Conservation (phyloP, 2,888 invertebrate species). For the Phasia obesa region DNA sequence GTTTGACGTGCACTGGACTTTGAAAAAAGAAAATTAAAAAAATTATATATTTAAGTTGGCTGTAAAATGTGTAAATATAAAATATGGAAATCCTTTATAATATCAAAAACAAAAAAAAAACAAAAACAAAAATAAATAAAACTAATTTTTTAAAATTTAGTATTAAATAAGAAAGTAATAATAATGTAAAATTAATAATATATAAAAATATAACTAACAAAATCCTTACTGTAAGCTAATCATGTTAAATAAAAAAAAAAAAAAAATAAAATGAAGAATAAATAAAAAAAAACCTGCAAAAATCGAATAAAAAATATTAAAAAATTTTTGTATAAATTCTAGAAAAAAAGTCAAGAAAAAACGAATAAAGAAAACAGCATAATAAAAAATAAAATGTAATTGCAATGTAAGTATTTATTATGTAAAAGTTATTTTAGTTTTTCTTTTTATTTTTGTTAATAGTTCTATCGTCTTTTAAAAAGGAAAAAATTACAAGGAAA, state of each 20-base stretch:
- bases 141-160: constrained; percentile 66
- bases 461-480: constrained; percentile 15
- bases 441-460: constrained; percentile 50
- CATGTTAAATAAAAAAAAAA: constrained; percentile 40
- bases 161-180: constrained; percentile 54
- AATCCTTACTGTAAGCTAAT: constrained; percentile 40
- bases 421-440: constrained; percentile 52
- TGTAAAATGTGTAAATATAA: constrained; percentile 70
- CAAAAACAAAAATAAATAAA: constrained; percentile 36
- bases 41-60: constrained; percentile 59
- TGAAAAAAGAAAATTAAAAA: neutral
- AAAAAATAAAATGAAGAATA: constrained; percentile 50
- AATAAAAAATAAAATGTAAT: constrained; percentile 41
- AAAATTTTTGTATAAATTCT: constrained; percentile 53
- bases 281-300: constrained; percentile 53
- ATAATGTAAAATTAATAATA: constrained; percentile 54
- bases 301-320: constrained; percentile 29
- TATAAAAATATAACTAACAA: constrained; percentile 50
- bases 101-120: constrained; percentile 30
- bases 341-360: constrained; percentile 14
- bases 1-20: neutral
- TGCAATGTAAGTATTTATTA: constrained; percentile 64
- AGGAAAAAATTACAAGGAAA: constrained; percentile 6
- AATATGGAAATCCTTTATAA: constrained; percentile 23
- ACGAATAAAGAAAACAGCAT: neutral